These are phyloP conservation scores for Megastigmus dorsalis DNA, from an alignment of 2,888 invertebrate species.

Conservation along the genomic window DNA sequence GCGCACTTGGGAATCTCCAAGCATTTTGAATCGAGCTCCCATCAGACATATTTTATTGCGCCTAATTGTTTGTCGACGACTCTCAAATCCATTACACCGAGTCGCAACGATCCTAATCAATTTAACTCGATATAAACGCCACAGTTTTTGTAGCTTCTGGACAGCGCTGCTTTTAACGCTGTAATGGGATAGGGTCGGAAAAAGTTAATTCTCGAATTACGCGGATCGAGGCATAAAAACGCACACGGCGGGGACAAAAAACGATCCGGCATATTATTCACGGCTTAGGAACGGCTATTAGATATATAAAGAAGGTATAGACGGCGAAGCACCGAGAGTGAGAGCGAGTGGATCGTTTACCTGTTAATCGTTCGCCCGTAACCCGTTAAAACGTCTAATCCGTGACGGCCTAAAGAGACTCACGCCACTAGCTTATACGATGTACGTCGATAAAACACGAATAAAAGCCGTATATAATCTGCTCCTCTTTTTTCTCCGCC, in stretches of 20 bases:
- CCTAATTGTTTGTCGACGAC: not conserved
- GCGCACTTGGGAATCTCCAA: not conserved
- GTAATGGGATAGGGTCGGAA: not conserved
- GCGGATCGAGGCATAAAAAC: not conserved
- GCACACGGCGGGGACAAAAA: not conserved
- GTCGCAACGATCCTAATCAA: not conserved
- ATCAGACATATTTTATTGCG: not conserved
- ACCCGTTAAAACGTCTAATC: not conserved
- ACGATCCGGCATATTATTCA: too few relatives aligned
- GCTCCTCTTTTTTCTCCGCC: not conserved
- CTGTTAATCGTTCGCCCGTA: constrained; percentile 7
- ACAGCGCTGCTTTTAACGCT: too few relatives aligned
- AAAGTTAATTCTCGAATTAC: not conserved
- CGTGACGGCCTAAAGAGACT: not conserved
- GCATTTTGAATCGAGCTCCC: not conserved
- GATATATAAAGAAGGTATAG: too few relatives aligned
- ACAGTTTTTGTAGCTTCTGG: too few relatives aligned
- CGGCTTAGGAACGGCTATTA: too few relatives aligned
- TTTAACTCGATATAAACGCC: not conserved
- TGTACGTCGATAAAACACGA: constrained; percentile 1
- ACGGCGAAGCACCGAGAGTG: constrained; percentile 13
- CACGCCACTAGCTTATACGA: not conserved
- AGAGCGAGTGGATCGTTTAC: not conserved
- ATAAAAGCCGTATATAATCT: constrained; percentile 3
- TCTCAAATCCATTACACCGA: not conserved